phyloP scores from a whole-genome alignment of 2,113 vertebrate species.

The Rousettus leschenaultii region DNA sequence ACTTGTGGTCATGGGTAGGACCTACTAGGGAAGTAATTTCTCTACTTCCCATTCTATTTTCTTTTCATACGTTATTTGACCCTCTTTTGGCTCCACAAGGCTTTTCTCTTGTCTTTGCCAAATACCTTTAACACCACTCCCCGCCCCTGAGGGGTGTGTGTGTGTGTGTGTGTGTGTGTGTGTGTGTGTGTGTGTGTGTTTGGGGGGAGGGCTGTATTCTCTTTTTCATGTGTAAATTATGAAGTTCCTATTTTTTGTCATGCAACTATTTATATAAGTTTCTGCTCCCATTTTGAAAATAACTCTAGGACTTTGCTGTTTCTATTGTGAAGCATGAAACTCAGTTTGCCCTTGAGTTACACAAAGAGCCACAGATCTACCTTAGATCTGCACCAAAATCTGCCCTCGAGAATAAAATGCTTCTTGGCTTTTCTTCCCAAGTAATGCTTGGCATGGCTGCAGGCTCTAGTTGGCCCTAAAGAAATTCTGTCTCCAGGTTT shows the following conservation, averaged over 20 bases:
- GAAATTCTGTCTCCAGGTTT: background rate
- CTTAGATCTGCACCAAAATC: background rate
- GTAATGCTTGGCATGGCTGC: background rate
- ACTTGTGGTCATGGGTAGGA: rapidly evolving
- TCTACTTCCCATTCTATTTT: background rate
- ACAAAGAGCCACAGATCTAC: background rate
- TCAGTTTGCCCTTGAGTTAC: background rate
- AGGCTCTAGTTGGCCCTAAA: background rate
- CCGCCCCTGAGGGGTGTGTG: too few species aligned
- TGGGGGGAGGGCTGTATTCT: background rate
- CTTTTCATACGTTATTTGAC: background rate
- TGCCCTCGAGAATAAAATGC: background rate
- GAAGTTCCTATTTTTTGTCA: background rate
- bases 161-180: background rate
- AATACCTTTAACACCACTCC: background rate
- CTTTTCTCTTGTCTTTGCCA: background rate
- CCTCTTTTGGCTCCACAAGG: background rate
- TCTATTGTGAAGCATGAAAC: background rate
- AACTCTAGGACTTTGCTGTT: background rate
- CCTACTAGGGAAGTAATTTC: background rate
- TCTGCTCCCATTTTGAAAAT: background rate
- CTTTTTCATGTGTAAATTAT: background rate
- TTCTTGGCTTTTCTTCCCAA: background rate
- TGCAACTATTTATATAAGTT: background rate
- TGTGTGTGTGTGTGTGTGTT: background rate